A percentile compares a stretch with the other conserved stretches of the same genome.
phyloP scores from a whole-genome alignment of 1,140 invertebrate species.

The Trinorchestia longiramus region DNA sequence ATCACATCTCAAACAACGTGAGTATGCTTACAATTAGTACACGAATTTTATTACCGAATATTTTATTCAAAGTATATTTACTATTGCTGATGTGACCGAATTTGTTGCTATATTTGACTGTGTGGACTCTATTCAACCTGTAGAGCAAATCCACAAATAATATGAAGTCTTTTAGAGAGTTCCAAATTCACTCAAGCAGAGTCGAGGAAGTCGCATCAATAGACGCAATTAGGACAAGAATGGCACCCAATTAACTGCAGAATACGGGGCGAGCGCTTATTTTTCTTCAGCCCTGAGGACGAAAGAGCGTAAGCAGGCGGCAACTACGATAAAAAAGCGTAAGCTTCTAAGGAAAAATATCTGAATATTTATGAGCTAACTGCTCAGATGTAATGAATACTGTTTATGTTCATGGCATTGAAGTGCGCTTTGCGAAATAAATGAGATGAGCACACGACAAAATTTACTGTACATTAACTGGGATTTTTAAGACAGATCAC shows the following conservation, averaged over 20 bases:
- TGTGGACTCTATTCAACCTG: neutral
- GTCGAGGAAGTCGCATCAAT: slow-evolving; percentile 6
- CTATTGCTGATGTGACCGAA: neutral
- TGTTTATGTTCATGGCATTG: neutral
- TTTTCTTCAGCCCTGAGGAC: neutral
- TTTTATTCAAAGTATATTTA: neutral
- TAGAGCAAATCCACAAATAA: neutral
- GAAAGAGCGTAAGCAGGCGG: neutral
- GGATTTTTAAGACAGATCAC: too few species aligned
- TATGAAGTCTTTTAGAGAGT: neutral
- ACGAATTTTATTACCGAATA: neutral
- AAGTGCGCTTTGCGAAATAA: neutral
- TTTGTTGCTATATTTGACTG: neutral
- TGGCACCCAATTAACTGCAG: neutral
- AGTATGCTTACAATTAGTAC: neutral
- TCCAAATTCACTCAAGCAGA: neutral
- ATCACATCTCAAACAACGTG: neutral
- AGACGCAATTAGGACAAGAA: neutral
- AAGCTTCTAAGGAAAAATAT: neutral
- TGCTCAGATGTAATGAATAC: neutral
- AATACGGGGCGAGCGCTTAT: neutral
- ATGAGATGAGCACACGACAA: neutral
- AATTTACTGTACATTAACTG: too few species aligned
- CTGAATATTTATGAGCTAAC: neutral
- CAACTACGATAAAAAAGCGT: neutral